phyloP scores from a whole-genome alignment of 2,888 invertebrate genomes.

The Peribatodes rhomboidaria region DNA sequence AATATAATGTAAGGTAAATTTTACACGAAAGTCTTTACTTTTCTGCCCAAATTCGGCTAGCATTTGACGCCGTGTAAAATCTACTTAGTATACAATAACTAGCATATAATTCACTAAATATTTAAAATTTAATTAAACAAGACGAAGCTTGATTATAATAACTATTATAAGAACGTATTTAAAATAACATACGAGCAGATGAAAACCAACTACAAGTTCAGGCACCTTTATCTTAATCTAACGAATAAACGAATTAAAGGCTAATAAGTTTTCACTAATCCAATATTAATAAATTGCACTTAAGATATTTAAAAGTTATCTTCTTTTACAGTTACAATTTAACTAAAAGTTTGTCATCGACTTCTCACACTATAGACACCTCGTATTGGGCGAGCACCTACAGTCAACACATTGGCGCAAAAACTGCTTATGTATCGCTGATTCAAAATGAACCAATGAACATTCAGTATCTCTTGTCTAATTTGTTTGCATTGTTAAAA shows the following conservation, averaged over 20 bases:
- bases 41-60: not conserved
- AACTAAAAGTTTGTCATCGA: too few relatives aligned
- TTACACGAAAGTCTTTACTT: slow-evolving; percentile 40
- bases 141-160: slow-evolving; percentile 28
- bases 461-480: too few relatives aligned
- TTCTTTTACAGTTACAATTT: too few relatives aligned
- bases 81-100: slow-evolving; percentile 8
- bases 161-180: slow-evolving; percentile 2
- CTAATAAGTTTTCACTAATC: slow-evolving; percentile 22
- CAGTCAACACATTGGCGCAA: not conserved
- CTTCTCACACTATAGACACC: too few relatives aligned
- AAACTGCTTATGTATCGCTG: not conserved
- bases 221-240: slow-evolving; percentile 81
- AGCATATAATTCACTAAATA: slow-evolving; percentile 17
- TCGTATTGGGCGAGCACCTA: not conserved
- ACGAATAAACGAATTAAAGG: slow-evolving; percentile 48
- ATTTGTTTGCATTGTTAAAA: too few relatives aligned
- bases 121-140: slow-evolving; percentile 29
- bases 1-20: not conserved
- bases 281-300: not conserved
- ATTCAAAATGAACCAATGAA: too few relatives aligned
- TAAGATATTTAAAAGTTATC: not conserved
- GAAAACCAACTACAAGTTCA: slow-evolving; percentile 61
- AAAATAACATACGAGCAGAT: slow-evolving; percentile 33
- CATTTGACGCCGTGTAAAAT: slow-evolving; percentile 15